Evolutionary conservation across 2,113 vertebrate genomes (phyloP).

Genomic region (Phyllopteryx taeniolatus): DNA sequence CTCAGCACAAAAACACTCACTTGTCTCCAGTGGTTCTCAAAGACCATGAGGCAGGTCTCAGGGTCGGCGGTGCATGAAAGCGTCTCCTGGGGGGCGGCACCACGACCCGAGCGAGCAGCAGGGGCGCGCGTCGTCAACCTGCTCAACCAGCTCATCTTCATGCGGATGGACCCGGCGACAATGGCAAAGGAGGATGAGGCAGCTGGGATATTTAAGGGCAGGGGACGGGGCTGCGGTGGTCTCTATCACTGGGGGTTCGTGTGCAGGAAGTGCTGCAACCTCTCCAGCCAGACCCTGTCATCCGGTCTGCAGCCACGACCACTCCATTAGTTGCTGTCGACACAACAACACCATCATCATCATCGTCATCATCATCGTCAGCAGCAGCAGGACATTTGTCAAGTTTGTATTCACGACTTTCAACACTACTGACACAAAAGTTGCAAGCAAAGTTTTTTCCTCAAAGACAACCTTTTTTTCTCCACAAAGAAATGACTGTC

Average conservation of each 20-base stretch:
- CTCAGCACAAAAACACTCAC: conserved; percentile 61
- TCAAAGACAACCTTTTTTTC: too few species aligned
- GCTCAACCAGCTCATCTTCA: conserved; percentile 92
- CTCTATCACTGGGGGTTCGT: conserved; percentile 25
- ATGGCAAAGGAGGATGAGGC: background rate
- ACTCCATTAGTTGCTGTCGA: conserved; percentile 69
- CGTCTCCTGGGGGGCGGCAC: conserved; percentile 64
- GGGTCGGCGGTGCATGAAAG: conserved; percentile 87
- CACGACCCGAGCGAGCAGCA: conserved; percentile 75
- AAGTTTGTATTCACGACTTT: background rate
- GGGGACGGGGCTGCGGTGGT: conserved; percentile 11
- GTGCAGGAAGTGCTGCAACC: conserved; percentile 26
- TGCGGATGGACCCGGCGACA: conserved; percentile 46
- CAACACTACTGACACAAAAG: too few species aligned
- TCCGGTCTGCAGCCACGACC: conserved; percentile 76
- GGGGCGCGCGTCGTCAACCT: conserved; percentile 82
- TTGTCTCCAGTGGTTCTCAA: conserved; percentile 97
- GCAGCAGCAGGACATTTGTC: background rate
- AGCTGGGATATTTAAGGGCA: background rate
- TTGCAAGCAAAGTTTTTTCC: too few species aligned
- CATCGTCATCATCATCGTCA: background rate
- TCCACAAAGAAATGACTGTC: too few species aligned
- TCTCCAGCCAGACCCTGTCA: conserved; percentile 68
- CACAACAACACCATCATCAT: background rate
- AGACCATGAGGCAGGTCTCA: conserved; percentile 96